Percentiles rank a stretch among this genome's conserved stretches.
These are phyloP conservation scores for Paramuricea clavata DNA, from an alignment of 92 coral and sea anemone species.

Conservation along the genomic window DNA sequence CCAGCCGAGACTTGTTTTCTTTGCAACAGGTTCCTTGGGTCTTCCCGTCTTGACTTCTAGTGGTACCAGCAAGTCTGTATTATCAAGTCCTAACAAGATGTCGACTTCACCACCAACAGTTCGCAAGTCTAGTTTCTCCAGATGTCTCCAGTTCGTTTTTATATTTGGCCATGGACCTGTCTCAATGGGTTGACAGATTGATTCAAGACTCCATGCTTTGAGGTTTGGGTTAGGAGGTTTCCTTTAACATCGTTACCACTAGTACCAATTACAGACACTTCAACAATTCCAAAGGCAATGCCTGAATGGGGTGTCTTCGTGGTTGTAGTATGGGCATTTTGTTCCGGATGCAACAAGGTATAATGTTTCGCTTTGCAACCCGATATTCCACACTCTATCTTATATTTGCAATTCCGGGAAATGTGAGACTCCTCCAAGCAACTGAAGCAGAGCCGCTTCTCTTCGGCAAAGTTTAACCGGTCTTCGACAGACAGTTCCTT, in stretches of 20 bases:
- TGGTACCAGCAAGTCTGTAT: slow-evolving; percentile 20
- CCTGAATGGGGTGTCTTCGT: slow-evolving; percentile 6
- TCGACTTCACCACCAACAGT: slow-evolving; percentile 36
- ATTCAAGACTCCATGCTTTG: slow-evolving; percentile 27
- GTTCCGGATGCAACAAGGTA: slow-evolving; percentile 61
- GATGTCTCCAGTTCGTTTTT: slow-evolving; percentile 30
- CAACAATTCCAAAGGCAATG: slow-evolving; percentile 27
- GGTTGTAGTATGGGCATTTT: slow-evolving; percentile 22
- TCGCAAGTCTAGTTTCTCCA: slow-evolving; percentile 3
- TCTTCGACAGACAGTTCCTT: slow-evolving; percentile 65
- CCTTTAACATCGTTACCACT: slow-evolving; percentile 15
- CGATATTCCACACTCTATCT: slow-evolving; percentile 35
- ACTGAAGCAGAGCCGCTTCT: slow-evolving; percentile 67
- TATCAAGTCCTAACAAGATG: slow-evolving; percentile 28
- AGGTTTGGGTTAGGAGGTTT: slow-evolving; percentile 16
- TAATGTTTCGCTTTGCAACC: slow-evolving; percentile 66
- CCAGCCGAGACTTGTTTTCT: slow-evolving; percentile 40
- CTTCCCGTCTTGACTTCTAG: slow-evolving; percentile 10
- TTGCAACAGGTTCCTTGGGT: slow-evolving; percentile 31
- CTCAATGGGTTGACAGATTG: slow-evolving; percentile 22
- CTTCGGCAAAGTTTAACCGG: slow-evolving; percentile 63
- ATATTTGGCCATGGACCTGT: slow-evolving; percentile 34
- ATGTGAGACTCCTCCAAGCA: slow-evolving; percentile 70
- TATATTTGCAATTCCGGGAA: slow-evolving; percentile 48
- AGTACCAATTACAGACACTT: slow-evolving; percentile 31